Evolutionary conservation across 2,888 invertebrate genomes (phyloP), one percentile per base, ranked within the genome.

Genomic region (Archips crataeganus): DNA sequence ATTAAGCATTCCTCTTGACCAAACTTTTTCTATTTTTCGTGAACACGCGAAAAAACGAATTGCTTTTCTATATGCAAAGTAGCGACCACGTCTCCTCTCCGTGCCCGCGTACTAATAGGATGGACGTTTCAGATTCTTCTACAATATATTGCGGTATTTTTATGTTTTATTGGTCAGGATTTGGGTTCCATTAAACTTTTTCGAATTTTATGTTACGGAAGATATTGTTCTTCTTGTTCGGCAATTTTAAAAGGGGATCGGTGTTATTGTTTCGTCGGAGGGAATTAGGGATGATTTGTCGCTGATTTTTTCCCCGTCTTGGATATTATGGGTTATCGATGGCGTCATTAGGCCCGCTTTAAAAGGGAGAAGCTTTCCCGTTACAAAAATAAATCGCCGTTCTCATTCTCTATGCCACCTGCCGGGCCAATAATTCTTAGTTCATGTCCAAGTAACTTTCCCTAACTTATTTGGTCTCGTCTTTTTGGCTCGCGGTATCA

Each of bases 41-140:
- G 74, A 65, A 74, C 79, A 81, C 80, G 78, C 77, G 78, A 77
- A 77, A 81, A 82, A 86, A 83, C 81, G 79, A 80, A 88, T 90
- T 80, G 87, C 87, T 90, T 90, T 90, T 88, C 90, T 91, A 90
- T 93, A 92, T 91, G 90, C 89, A 90, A 91, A 90, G 83, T 83
- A 83, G 81, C 72, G 67, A 71, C 63, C 74, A 77, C 75, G 75
- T 79, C 78, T 69, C 67, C 70, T 81, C 80, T 85, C 81, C 80
- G 81, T 84, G 89, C 80, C 84, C 88, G 81, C 87, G 89, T 83
- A 83, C 89, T 90, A 91, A 90, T 88, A 82, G 89, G 91, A 93
- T 91, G 91, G 74, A 78, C 73, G 64, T 15, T 71, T 74, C 76
- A 74, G 72, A 78, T 75, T 78, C 75, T 74, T 70, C 74, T 65